Base-by-base conservation (phyloP, 92 coral and sea anemone genomes). In the Desmophyllum pertusum region DNA sequence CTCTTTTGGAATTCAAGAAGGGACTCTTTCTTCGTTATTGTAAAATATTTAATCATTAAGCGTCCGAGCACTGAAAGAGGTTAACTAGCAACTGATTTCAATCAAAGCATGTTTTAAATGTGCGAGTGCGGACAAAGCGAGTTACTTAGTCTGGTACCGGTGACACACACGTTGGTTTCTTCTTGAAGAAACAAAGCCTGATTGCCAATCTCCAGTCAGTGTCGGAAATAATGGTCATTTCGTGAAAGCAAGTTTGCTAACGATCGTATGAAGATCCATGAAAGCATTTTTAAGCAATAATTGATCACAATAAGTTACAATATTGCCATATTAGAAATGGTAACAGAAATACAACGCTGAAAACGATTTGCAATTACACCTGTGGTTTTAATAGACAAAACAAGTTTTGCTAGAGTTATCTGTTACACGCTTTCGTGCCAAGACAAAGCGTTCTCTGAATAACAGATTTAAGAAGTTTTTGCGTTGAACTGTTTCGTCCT, bases 181-280 rank as follows among this genome's bases (percentile, higher is more conserved):
- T 69, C 74, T 35, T n/a, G 37, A 69, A 17, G 74, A 55, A 55
- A 69, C 15, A 38, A 21, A 69, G 10, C 74, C n/a, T n/a, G n/a
- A 19, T 37, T 35, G 48, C 14, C 48, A 18, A 38, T 37, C 29
- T 69, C 5, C 25, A 21, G 65, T 39, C 15, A 0, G 6, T 5
- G 8, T 6, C 29, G 21, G 25, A 21, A 55, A 5, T 23, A 8
- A n/a, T 23, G 23, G 53, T 48, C 30, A 53, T n/a, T n/a, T n/a
- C n/a, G n/a, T 21, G 61, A 19, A 53, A 18, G 7, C n/a, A 53
- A 17, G n/a, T 53, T 4, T 53, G 27, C 19, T 19, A 53, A 14
- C n/a, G 21, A 51, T 3, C 6, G 4, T n/a, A 2, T 52, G 5
- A n/a, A n/a, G n/a, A n/a, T n/a, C n/a, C n/a, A n/a, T 55, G 11